Evolutionary conservation across 1,140 invertebrate genomes (phyloP), one percentile per base, ranked within the genome.

Genomic region (Camponotus floridanus): DNA sequence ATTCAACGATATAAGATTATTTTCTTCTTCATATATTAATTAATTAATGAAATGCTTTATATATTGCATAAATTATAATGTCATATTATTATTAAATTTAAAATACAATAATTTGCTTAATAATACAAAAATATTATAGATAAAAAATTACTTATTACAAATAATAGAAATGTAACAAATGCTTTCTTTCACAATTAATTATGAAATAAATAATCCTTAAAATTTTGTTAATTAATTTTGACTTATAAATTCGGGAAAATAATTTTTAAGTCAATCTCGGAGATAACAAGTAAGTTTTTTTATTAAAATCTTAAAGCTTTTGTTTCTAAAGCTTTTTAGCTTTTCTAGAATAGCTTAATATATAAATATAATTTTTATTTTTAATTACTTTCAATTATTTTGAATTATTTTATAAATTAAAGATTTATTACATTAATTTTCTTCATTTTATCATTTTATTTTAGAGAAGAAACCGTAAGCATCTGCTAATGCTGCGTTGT

Each of bases 401-500:
- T 18, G 3, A 76, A 51, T n/a, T 71, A 33, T 71, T 51, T 42
- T 26, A 61, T 15, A 48, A 48, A 48, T 48, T 45, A 45, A 11
- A 45, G 11, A 45, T 11, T 45, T 48, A 48, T 48, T 48, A 15
- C 13, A 2, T 13, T 48, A 48, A 48, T 6, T 39, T 39, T 39
- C 6, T 39, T 39, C 36, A 6, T 68, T 26, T n/a, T n/a, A 26
- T 21, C 9, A 21, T 42, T 90, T 94, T 88, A 74, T 93, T 95
- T 68, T 95, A 97, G 92, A 96, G 96, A 57, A 95, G 97, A 90
- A 98, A 98, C 93, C 95, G 96, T 70, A 98, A 98, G 92, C 97
- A 98, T 94, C 95, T 97, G 86, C 94, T 98, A 88, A 97, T 98
- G 96, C 95, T 98, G 83, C 96, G 97, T 76, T 97, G 97, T 91